Evolutionary conservation across 2,888 invertebrate species (phyloP).

Genomic region (Cataglyphis cursor): DNA sequence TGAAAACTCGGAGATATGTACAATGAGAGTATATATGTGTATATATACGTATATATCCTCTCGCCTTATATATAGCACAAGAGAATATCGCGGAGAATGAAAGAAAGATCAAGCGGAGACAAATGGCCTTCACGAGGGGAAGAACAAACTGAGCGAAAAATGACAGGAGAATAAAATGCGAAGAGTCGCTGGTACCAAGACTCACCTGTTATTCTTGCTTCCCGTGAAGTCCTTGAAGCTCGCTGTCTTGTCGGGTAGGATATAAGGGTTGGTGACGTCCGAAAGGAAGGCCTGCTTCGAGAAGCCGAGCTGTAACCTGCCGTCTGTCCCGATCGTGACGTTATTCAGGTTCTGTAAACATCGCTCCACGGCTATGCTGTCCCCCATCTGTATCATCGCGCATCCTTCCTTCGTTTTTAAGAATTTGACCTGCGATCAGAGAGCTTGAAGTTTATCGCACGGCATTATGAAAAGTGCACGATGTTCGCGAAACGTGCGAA

Average conservation of each 20-base stretch:
- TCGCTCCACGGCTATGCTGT: slow-evolving; percentile 96
- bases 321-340: slow-evolving; percentile 93
- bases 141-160: background rate
- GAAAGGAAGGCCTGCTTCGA: slow-evolving; percentile 98
- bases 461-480: background rate
- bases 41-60: slow-evolving; percentile 5
- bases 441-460: background rate
- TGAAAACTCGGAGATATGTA: background rate
- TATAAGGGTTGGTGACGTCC: slow-evolving; percentile 98
- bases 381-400: slow-evolving; percentile 99
- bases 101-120: slow-evolving; percentile 41
- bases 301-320: slow-evolving; percentile 92
- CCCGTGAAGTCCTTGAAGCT: slow-evolving; percentile 99
- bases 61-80: background rate
- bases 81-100: slow-evolving; percentile 18
- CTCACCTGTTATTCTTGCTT: slow-evolving; percentile 95
- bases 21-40: slow-evolving; percentile 21
- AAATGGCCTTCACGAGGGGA: slow-evolving; percentile 30
- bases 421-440: slow-evolving; percentile 91
- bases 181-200: background rate
- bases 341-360: slow-evolving; percentile 98
- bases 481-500: background rate
- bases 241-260: slow-evolving; percentile 97
- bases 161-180: slow-evolving; percentile 7
- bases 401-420: slow-evolving; percentile 99